These are phyloP conservation scores for Lepus europaeus DNA, from an alignment of 2,113 vertebrate species.

Conservation along the genomic window DNA sequence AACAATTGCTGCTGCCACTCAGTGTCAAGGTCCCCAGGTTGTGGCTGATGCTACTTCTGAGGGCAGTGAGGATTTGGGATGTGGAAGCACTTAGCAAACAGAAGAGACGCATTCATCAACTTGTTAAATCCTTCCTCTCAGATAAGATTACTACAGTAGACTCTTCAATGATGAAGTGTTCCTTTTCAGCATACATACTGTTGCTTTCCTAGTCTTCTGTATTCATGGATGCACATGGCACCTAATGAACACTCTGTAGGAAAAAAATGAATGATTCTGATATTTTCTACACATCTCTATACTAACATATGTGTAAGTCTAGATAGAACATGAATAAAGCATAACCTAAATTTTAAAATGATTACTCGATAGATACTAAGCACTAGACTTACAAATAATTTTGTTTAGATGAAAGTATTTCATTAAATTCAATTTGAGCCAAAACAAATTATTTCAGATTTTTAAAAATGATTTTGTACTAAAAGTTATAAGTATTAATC, in stretches of 20 bases:
- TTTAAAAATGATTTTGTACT: slow-evolving; percentile 43
- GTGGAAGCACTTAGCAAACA: background rate
- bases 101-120: background rate
- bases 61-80: background rate
- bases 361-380: background rate
- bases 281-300: background rate
- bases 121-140: background rate
- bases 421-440: background rate
- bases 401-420: background rate
- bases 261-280: background rate
- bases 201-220: background rate
- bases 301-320: background rate
- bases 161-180: background rate
- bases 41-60: background rate
- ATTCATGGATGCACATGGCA: background rate
- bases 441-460: background rate
- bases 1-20: background rate
- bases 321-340: background rate
- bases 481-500: slow-evolving; percentile 5
- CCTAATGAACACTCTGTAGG: background rate
- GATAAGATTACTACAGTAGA: background rate
- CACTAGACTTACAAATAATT: background rate
- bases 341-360: background rate
- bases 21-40: background rate
- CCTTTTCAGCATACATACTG: background rate